These are phyloP conservation scores for Caenorhabditis brenneri DNA, from an alignment of 1,140 invertebrate genomes.

Conservation along the genomic window DNA sequence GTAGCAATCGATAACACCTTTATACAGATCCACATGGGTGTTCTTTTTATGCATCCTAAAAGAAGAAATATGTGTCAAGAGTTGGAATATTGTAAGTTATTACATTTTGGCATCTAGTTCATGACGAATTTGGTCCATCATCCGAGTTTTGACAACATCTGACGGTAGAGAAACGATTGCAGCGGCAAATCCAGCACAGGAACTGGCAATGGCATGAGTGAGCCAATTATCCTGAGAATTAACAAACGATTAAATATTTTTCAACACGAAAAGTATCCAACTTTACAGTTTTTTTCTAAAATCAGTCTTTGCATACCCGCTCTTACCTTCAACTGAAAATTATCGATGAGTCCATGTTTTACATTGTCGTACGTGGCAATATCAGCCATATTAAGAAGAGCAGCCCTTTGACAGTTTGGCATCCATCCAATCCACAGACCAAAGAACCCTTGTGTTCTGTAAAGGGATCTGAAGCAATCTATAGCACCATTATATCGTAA, in stretches of 20 bases:
- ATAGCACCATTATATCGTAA: constrained; percentile 75
- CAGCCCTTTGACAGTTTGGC: constrained; percentile 85
- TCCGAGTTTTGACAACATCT: constrained; percentile 87
- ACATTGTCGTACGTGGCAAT: constrained; percentile 87
- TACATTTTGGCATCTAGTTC: constrained; percentile 58
- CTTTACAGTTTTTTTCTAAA: too few species aligned
- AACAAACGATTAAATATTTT: background rate
- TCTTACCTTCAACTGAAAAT: constrained; percentile 76
- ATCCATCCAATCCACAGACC: constrained; percentile 88
- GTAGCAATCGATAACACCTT: constrained; percentile 84
- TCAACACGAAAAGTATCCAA: too few species aligned
- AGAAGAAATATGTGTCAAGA: background rate
- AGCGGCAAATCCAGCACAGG: constrained; percentile 83
- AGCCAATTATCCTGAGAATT: constrained; percentile 51
- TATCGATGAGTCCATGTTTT: constrained; percentile 81
- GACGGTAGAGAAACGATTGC: constrained; percentile 86
- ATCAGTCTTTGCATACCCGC: too few species aligned
- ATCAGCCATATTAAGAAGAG: constrained; percentile 82
- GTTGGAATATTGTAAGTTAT: too few species aligned
- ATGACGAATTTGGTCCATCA: constrained; percentile 91
- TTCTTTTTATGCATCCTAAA: constrained; percentile 34
- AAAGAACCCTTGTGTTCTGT: constrained; percentile 75
- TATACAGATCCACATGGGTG: constrained; percentile 75
- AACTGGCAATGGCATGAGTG: constrained; percentile 71
- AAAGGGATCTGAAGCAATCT: constrained; percentile 36